Conservation (phyloP, 2,888 invertebrate genomes). For the Hypercompe scribonia region DNA sequence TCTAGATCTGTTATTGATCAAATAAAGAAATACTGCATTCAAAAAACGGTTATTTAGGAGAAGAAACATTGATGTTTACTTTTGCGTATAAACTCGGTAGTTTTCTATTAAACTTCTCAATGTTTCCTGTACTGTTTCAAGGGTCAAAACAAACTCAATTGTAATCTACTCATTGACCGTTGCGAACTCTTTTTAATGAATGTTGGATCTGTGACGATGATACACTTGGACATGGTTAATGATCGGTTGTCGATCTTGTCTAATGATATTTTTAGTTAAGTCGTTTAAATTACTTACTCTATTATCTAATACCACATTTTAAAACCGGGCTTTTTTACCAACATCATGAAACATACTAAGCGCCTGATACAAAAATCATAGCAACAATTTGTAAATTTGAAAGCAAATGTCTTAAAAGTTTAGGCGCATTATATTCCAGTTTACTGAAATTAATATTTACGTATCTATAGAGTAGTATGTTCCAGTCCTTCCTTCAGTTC, state of each 20-base stretch:
- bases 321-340: background rate
- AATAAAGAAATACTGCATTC: too few species aligned
- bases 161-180: background rate
- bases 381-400: conserved; percentile 27
- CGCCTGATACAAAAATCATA: conserved; percentile 36
- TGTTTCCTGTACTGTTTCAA: background rate
- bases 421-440: background rate
- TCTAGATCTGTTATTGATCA: too few species aligned
- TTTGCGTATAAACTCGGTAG: background rate
- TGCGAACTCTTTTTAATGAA: background rate
- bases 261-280: background rate
- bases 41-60: too few species aligned
- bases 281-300: background rate
- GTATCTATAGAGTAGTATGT: background rate
- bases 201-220: background rate
- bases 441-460: background rate
- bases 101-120: background rate
- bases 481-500: background rate
- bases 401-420: background rate
- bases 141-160: background rate
- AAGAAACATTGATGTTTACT: background rate
- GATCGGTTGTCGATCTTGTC: background rate
- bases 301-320: background rate
- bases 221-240: background rate
- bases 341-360: background rate